These are phyloP conservation scores for Diploscapter pachys DNA, from an alignment of 1,140 invertebrate species.

Conservation along the genomic window DNA sequence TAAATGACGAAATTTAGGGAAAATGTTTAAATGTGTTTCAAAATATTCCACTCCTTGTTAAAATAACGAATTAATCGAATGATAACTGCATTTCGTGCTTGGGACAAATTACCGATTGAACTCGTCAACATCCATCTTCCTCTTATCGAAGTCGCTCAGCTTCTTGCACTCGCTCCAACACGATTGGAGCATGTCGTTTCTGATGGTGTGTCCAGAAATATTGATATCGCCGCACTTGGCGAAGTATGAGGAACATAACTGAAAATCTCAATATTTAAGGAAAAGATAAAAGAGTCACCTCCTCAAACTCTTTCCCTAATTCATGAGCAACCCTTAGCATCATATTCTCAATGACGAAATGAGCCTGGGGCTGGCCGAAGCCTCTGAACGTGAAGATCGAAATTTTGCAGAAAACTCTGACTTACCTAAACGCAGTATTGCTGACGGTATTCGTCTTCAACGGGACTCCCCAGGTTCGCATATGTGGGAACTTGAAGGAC, in stretches of 20 bases:
- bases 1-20: slow-evolving; percentile 47
- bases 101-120: slow-evolving; percentile 70
- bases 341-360: slow-evolving; percentile 57
- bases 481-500: slow-evolving; percentile 58
- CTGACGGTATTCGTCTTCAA: slow-evolving; percentile 61
- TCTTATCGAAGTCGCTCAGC: slow-evolving; percentile 69
- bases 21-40: not conserved
- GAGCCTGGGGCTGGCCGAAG: slow-evolving; percentile 61
- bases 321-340: slow-evolving; percentile 55
- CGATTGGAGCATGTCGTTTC: slow-evolving; percentile 49
- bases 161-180: slow-evolving; percentile 77
- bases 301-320: slow-evolving; percentile 36
- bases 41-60: not conserved
- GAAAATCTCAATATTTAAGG: slow-evolving; percentile 14
- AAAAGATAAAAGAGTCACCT: not conserved
- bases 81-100: slow-evolving; percentile 6
- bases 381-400: slow-evolving; percentile 41
- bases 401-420: too few relatives aligned
- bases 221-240: too few relatives aligned
- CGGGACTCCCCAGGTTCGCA: slow-evolving; percentile 48
- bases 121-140: slow-evolving; percentile 65
- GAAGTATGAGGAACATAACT: slow-evolving; percentile 12
- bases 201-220: not conserved
- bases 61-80: not conserved
- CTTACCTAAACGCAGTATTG: slow-evolving; percentile 59